A percentile compares a stretch with the other conserved stretches of the same genome.
Conservation (phyloP, 2,888 invertebrate genomes). For the Pharmacophagus antenor region DNA sequence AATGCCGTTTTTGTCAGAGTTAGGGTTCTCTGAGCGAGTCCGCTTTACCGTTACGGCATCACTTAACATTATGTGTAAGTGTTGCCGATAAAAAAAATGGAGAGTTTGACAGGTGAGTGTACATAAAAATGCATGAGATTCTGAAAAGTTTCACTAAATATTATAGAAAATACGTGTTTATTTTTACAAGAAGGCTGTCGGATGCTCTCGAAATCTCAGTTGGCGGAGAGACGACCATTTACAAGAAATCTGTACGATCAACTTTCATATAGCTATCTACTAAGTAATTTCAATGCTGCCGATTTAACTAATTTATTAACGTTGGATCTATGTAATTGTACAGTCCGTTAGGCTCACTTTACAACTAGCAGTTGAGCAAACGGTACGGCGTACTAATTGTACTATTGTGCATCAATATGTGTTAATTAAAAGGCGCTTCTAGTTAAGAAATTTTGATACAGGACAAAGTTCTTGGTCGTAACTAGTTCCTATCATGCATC, state of each 20-base stretch:
- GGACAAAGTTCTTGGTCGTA: too few relatives aligned
- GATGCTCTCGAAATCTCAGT: background rate
- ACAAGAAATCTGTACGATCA: background rate
- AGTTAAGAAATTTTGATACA: too few relatives aligned
- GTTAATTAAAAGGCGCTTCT: slow-evolving; percentile 26
- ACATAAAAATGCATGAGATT: too few relatives aligned
- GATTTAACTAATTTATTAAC: slow-evolving; percentile 29
- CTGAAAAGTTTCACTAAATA: too few relatives aligned
- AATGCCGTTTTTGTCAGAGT: too few relatives aligned
- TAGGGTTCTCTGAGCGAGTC: too few relatives aligned
- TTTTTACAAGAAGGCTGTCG: background rate
- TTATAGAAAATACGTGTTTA: background rate
- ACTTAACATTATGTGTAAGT: too few relatives aligned
- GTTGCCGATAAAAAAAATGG: too few relatives aligned
- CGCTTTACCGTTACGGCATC: too few relatives aligned
- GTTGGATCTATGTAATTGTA: slow-evolving; percentile 29
- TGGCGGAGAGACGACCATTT: background rate
- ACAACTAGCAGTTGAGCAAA: slow-evolving; percentile 23
- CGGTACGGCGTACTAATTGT: slow-evolving; percentile 26
- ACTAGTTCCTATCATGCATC: too few relatives aligned
- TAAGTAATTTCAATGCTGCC: slow-evolving; percentile 1
- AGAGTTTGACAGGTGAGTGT: too few relatives aligned
- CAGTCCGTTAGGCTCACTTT: slow-evolving; percentile 27
- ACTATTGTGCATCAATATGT: slow-evolving; percentile 29
- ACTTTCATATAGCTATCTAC: slow-evolving; percentile 3